These are phyloP conservation scores for Agrilus biguttatus DNA, from an alignment of 2,888 invertebrate species.

Conservation along the genomic window DNA sequence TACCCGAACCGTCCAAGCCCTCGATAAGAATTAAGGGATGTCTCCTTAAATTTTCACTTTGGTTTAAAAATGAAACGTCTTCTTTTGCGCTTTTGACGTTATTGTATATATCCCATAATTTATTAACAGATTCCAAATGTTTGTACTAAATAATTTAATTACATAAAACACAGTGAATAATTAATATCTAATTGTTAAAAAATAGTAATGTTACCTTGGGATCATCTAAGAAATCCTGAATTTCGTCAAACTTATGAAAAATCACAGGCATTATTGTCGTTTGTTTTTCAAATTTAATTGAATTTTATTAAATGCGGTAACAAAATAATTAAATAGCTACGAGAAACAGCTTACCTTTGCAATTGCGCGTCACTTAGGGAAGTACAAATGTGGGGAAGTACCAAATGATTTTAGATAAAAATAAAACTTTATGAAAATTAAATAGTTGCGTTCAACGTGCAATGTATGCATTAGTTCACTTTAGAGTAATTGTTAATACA, in stretches of 20 bases:
- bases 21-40: conserved; percentile 32
- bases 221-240: conserved; percentile 13
- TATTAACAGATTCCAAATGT: conserved; percentile 13
- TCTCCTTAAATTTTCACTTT: conserved; percentile 11
- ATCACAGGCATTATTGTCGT: conserved; percentile 5
- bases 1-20: conserved; percentile 35
- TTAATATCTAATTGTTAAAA: too few relatives aligned
- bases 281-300: neutral
- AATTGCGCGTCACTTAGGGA: too few relatives aligned
- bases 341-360: too few relatives aligned
- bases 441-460: too few relatives aligned
- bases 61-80: conserved; percentile 2
- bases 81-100: conserved; percentile 8
- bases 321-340: too few relatives aligned
- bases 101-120: conserved; percentile 20
- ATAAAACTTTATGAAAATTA: too few relatives aligned
- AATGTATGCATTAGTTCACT: too few relatives aligned
- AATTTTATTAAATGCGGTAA: too few relatives aligned
- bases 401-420: too few relatives aligned
- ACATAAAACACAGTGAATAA: neutral
- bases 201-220: conserved; percentile 9
- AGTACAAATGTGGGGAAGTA: too few relatives aligned
- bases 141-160: conserved; percentile 13
- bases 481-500: too few relatives aligned
- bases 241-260: conserved; percentile 14